Percentiles rank a stretch among this genome's conserved stretches.
phyloP scores from a whole-genome alignment of 2,797 vertebrate genomes.

The Chaunax sp. region DNA sequence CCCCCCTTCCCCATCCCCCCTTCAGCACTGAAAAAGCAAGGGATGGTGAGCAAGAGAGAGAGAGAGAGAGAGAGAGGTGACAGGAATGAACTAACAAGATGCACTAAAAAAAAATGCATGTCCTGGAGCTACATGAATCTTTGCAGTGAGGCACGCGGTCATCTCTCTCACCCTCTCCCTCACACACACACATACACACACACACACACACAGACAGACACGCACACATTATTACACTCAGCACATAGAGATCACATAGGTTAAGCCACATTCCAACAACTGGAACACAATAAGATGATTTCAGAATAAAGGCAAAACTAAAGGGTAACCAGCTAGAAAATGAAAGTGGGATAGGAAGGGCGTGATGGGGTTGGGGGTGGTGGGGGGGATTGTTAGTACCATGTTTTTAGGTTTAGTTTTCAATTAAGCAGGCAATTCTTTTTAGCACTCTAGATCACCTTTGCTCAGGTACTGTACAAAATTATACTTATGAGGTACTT shows the following conservation, averaged over 20 bases:
- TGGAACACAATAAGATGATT: slow-evolving; percentile 69
- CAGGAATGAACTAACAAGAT: slow-evolving; percentile 86
- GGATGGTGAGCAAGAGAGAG: slow-evolving; percentile 60
- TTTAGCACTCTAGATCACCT: not conserved
- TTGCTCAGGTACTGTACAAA: not conserved
- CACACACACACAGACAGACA: slow-evolving; percentile 37
- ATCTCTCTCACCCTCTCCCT: slow-evolving; percentile 36
- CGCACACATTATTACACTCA: slow-evolving; percentile 50
- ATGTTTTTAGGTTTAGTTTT: slow-evolving; percentile 15
- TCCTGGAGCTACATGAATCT: slow-evolving; percentile 84
- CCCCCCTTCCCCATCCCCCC: slow-evolving; percentile 70
- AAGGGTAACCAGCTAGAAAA: slow-evolving; percentile 32
- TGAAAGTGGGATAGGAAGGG: not conserved
- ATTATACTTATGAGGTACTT: not conserved
- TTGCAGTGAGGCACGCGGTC: slow-evolving; percentile 78
- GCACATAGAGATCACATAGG: slow-evolving; percentile 74
- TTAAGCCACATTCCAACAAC: slow-evolving; percentile 75
- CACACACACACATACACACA: slow-evolving; percentile 26
- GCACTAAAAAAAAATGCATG: slow-evolving; percentile 81
- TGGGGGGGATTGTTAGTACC: not conserved
- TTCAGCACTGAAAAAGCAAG: slow-evolving; percentile 78
- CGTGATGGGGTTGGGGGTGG: not conserved
- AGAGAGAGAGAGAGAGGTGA: slow-evolving; percentile 77
- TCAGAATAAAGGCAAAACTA: slow-evolving; percentile 51
- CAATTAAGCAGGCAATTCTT: slow-evolving; percentile 10